Evolutionary conservation across 1,140 invertebrate genomes (phyloP).

Genomic region (Ostrea denselamellosa): DNA sequence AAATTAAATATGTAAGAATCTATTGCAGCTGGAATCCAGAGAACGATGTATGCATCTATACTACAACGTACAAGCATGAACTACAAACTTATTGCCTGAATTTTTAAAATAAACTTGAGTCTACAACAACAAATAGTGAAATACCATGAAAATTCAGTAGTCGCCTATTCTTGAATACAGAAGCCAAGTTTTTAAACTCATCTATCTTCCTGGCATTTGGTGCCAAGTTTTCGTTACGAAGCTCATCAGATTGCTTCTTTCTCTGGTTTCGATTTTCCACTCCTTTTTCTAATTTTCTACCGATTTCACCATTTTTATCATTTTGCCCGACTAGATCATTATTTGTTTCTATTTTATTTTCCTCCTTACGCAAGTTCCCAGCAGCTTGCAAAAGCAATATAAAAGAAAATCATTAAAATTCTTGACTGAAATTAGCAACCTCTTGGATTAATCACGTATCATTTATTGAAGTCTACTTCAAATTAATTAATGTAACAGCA

Average conservation of each 20-base stretch:
- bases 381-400: conserved; percentile 35
- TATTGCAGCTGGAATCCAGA: no score
- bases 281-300: conserved; percentile 23
- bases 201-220: background rate
- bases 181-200: conserved; percentile 17
- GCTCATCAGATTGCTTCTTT: background rate
- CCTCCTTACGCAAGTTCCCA: conserved; percentile 15
- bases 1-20: no score
- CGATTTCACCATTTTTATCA: conserved; percentile 25
- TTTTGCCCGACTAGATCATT: background rate
- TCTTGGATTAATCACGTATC: background rate
- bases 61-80: no score
- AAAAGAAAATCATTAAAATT: conserved; percentile 37
- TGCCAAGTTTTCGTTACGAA: conserved; percentile 10
- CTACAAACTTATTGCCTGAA: no score
- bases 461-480: background rate
- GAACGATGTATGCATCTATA: no score
- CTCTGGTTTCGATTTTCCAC: conserved; percentile 27
- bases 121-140: background rate
- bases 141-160: conserved; percentile 25
- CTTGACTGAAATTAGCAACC: conserved; percentile 1
- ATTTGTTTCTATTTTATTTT: conserved; percentile 32
- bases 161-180: background rate
- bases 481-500: background rate
- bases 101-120: background rate